Base-by-base conservation (phyloP, 2,113 vertebrate genomes). In the Erythrocebus patas region DNA sequence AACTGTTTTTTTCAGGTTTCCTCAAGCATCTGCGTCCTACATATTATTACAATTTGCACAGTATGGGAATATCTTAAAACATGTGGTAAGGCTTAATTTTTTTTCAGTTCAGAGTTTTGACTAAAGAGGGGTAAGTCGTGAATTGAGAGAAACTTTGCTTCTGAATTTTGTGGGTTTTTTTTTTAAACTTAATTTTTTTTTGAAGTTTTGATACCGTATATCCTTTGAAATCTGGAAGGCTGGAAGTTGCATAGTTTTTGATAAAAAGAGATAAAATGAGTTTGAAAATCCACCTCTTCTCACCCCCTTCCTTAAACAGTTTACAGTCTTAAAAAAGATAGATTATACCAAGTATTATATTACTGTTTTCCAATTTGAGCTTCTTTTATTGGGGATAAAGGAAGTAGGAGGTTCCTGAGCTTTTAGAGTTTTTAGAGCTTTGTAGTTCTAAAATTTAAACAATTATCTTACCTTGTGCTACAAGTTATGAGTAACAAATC, bases 1-100 rank as follows among this genome's bases (percentile, higher is more conserved):
- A 82, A 95, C 66, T 40, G 76, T 95, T 45, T 95, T 38, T 82
- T 70, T 92, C 97, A 99, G 99, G 86, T 99, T 99, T 98, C 99
- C 99, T 96, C 99, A 99, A 78, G 99, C 99, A 25, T 99, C 99
- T 1, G 99, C 99, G 93, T 99, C 99, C 0, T 99, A 99, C 98
- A 99, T 99, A 98, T 99, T 99, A 86, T 97, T 99, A 45, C 99
- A 99, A 97, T 99, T 99, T 94, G 99, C 99, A 97, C 99, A 99
- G 82, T 99, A 99, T 92, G 99, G 99, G 97, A 99, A 99, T 98
- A 99, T 99, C 98, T 97, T 99, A 97, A 99, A 99, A 98, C 99
- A 99, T 79, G 99, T 99, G 99, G 99, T 99, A 98, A 99, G 99
- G 96, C 59, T 97, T 82, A n/a, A 50, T 87, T 64, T 72, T 80